Base-by-base conservation (phyloP, 2,113 vertebrate genomes). In the Trematomus loennbergii region DNA sequence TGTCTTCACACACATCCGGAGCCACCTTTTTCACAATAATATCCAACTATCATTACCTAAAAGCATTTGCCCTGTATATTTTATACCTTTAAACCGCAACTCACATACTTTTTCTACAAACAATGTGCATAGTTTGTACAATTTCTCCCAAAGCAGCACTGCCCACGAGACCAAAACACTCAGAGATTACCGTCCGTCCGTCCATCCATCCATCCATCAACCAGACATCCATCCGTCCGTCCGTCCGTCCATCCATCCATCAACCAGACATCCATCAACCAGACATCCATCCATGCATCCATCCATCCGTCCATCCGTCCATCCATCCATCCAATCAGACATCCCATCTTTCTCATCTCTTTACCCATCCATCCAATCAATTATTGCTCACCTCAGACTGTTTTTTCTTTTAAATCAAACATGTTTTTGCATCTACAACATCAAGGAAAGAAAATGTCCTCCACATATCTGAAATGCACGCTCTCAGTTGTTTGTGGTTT, bases 41-140 rank as follows among this genome's bases (percentile, higher is more conserved):
- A 18, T 33, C 60, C 61, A 25, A 2, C 43, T 25, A 9, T 59
- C 64, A 33, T 52, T 13, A 68, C 60, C 81, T 72, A 64, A 17
- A 16, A 74, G 54, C 48, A 67, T 58, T 74, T 71, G 20, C 77
- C 50, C 15, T 61, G 66, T 80, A 80, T 0, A 33, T 58, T 80
- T 67, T 63, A 52, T 75, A 58, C 81, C 75, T 77, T n/a, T 75
- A 54, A 46, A 84, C 81, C 25, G 40, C 83, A 75, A 64, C 65
- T 83, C 53, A 7, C 65, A 59, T 79, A 29, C 29, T 79, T 81
- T 86, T 90, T 91, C 89, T 92, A 87, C 82, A 85, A 87, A 90
- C 75, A 82, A 89, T 57, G 90, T 92, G 91, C 93, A 91, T 92
- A 74, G 83, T 91, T 90, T 93, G 86, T 90, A 87, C 78, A 81